phyloP scores from a whole-genome alignment of 2,888 invertebrate species.

The Muschampia plurimacula region DNA sequence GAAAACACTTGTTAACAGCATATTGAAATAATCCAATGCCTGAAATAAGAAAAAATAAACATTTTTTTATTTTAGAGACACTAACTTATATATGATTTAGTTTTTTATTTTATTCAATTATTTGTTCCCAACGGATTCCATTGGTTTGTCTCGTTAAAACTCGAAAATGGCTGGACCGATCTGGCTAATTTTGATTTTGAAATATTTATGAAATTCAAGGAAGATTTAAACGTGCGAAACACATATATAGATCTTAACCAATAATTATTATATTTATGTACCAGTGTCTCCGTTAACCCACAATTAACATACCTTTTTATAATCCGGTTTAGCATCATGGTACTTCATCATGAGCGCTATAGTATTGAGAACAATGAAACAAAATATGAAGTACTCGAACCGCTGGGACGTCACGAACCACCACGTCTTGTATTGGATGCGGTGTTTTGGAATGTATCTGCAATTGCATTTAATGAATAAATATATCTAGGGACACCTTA shows the following conservation, averaged over 20 bases:
- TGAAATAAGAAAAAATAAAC: constrained; percentile 49
- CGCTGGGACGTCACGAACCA: constrained; percentile 99
- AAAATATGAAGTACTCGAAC: constrained; percentile 99
- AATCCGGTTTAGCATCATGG: constrained; percentile 91
- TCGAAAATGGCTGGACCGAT: no score
- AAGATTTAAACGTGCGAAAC: no score
- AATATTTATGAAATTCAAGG: no score
- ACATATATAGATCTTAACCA: no score
- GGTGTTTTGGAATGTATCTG: constrained; percentile 99
- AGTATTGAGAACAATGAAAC: constrained; percentile 98
- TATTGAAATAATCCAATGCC: constrained; percentile 96
- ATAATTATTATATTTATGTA: no score
- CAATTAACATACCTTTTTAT: constrained; percentile 84
- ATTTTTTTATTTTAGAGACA: background rate
- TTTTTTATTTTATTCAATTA: no score
- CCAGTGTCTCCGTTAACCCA: no score
- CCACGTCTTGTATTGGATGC: constrained; percentile 98
- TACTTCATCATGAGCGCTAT: constrained; percentile 99
- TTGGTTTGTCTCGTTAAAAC: no score
- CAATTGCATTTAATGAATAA: background rate
- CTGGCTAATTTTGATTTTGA: no score
- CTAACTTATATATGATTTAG: no score
- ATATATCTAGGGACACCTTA: no score
- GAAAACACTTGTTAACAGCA: constrained; percentile 98
- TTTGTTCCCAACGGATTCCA: no score